Conservation (phyloP, 2,113 vertebrate genomes). For the Suncus etruscus region DNA sequence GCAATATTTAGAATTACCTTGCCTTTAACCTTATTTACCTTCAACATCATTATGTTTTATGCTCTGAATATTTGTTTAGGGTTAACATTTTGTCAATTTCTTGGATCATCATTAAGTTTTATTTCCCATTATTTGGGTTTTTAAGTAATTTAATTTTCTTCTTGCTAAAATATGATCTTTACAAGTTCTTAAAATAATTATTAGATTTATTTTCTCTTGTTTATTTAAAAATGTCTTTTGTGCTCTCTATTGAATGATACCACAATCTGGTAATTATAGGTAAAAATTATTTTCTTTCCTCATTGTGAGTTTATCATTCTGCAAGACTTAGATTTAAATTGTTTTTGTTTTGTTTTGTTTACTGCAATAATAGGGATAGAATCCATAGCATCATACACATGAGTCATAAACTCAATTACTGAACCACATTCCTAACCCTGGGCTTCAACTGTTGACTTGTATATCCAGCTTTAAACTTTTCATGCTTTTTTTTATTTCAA, state of each 20-base stretch:
- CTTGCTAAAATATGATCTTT: neutral
- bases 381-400: too few relatives aligned
- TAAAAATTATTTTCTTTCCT: neutral
- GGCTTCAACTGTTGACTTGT: too few relatives aligned
- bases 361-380: too few relatives aligned
- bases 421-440: too few relatives aligned
- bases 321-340: slow-evolving; percentile 13
- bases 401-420: too few relatives aligned
- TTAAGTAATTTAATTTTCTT: too few relatives aligned
- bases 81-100: neutral
- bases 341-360: too few relatives aligned
- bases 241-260: neutral
- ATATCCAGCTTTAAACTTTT: neutral
- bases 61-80: neutral
- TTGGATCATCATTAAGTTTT: neutral
- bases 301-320: slow-evolving; percentile 11
- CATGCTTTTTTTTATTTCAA: slow-evolving; percentile 14
- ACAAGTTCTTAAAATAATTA: neutral
- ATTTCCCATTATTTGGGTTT: neutral
- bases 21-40: slow-evolving; percentile 27
- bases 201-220: neutral
- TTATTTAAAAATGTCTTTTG: slow-evolving; percentile 5
- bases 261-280: neutral
- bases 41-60: slow-evolving; percentile 4
- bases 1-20: slow-evolving; percentile 9